Conservation (phyloP, 2,888 invertebrate genomes). For the Drosophila maculinotata region DNA sequence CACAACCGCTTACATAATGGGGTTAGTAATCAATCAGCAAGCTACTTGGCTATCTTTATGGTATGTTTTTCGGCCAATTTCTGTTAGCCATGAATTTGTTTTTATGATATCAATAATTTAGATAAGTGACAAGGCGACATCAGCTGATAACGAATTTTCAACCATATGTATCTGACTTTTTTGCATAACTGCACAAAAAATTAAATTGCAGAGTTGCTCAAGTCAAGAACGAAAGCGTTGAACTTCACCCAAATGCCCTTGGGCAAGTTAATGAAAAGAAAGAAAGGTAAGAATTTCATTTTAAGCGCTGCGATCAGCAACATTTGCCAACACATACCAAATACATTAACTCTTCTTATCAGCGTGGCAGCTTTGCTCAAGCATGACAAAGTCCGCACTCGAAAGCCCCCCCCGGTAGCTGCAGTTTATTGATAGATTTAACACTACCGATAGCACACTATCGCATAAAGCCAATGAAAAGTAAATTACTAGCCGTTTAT, state of each 20-base stretch:
- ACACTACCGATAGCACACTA: slow-evolving; percentile 34
- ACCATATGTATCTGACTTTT: slow-evolving; percentile 16
- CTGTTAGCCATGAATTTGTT: neutral
- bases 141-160: slow-evolving; percentile 42
- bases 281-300: slow-evolving; percentile 51
- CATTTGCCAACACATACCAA: slow-evolving; percentile 1
- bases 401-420: slow-evolving; percentile 28
- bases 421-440: slow-evolving; percentile 42
- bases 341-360: slow-evolving; percentile 32
- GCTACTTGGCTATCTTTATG: slow-evolving; percentile 63
- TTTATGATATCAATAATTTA: slow-evolving; percentile 55
- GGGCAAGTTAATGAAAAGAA: slow-evolving; percentile 30
- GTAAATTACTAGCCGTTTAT: slow-evolving; percentile 23
- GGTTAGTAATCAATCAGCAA: slow-evolving; percentile 53
- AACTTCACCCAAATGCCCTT: slow-evolving; percentile 62
- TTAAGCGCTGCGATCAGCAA: slow-evolving; percentile 49
- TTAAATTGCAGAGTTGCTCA: slow-evolving; percentile 40
- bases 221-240: slow-evolving; percentile 45
- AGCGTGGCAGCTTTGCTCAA: slow-evolving; percentile 14
- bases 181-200: slow-evolving; percentile 29
- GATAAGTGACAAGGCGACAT: slow-evolving; percentile 36
- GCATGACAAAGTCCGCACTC: slow-evolving; percentile 31
- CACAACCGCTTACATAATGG: slow-evolving; percentile 27
- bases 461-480: slow-evolving; percentile 22
- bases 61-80: slow-evolving; percentile 21